Conservation (phyloP, 2,888 invertebrate genomes). For the Nymphalis urticae region DNA sequence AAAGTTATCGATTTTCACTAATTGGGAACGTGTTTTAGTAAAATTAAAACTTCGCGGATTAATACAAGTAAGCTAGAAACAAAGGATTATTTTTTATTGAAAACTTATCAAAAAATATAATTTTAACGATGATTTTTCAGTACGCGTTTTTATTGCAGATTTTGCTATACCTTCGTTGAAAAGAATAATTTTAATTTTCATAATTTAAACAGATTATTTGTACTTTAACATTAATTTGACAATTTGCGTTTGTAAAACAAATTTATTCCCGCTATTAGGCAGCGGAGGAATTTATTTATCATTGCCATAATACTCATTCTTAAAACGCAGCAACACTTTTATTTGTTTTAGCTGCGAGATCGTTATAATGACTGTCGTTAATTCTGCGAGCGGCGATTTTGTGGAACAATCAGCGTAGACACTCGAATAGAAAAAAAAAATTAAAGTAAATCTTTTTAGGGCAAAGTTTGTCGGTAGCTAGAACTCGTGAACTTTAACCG, state of each 20-base stretch:
- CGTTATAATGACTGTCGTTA: constrained; percentile 36
- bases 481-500: no score
- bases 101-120: no score
- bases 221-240: not conserved
- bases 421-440: constrained; percentile 1
- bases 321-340: constrained; percentile 23
- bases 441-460: not conserved
- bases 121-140: no score
- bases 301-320: constrained; percentile 7
- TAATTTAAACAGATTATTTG: not conserved
- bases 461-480: no score
- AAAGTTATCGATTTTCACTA: no score
- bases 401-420: constrained; percentile 6
- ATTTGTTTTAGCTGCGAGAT: constrained; percentile 30
- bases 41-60: no score
- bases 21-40: no score
- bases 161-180: not conserved
- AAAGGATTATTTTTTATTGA: no score
- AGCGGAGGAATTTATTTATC: constrained; percentile 6
- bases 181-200: not conserved
- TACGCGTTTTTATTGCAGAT: no score
- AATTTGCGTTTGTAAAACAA: not conserved
- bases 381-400: constrained; percentile 29
- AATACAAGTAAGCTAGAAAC: no score
- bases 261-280: not conserved